Conservation (phyloP, 1,140 invertebrate genomes). For the Drosophila orena region DNA sequence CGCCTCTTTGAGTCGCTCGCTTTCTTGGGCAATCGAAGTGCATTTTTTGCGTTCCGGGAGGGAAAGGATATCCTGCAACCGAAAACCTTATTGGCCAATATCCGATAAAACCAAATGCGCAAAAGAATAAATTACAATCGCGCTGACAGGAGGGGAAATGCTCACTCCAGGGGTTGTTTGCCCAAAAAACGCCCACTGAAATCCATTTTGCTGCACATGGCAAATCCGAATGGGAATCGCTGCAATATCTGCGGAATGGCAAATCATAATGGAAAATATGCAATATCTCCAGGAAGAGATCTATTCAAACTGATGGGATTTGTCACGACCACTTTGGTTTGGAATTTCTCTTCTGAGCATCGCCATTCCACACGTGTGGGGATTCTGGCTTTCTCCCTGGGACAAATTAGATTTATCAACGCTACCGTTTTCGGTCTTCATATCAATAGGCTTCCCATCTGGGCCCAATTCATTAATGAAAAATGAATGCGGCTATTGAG, state of each 20-base stretch:
- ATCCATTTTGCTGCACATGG: constrained; percentile 23
- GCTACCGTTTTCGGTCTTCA: constrained; percentile 44
- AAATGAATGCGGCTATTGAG: constrained; percentile 67
- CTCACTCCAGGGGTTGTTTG: constrained; percentile 53
- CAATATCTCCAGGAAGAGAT: constrained; percentile 41
- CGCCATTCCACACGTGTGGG: constrained; percentile 6
- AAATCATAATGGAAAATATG: constrained; percentile 37
- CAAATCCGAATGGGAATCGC: constrained; percentile 31
- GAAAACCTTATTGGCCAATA: constrained; percentile 59
- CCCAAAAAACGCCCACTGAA: constrained; percentile 57
- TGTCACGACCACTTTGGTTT: constrained; percentile 40
- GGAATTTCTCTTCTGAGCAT: constrained; percentile 29
- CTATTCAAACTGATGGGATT: constrained; percentile 22
- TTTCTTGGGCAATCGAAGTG: constrained; percentile 55
- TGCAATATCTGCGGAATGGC: constrained; percentile 41
- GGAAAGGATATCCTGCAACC: constrained; percentile 65
- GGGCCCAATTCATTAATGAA: constrained; percentile 76
- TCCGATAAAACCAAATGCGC: constrained; percentile 61
- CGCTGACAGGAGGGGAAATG: constrained; percentile 50
- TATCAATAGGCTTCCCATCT: constrained; percentile 11
- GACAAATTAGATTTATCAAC: constrained; percentile 47
- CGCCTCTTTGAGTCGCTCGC: constrained; percentile 3
- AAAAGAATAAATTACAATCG: constrained; percentile 75
- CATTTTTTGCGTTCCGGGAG: constrained; percentile 43
- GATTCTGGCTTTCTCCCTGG: constrained; percentile 51